Evolutionary conservation across 1,140 invertebrate genomes (phyloP).

Genomic region (Caenorhabditis tropicalis): DNA sequence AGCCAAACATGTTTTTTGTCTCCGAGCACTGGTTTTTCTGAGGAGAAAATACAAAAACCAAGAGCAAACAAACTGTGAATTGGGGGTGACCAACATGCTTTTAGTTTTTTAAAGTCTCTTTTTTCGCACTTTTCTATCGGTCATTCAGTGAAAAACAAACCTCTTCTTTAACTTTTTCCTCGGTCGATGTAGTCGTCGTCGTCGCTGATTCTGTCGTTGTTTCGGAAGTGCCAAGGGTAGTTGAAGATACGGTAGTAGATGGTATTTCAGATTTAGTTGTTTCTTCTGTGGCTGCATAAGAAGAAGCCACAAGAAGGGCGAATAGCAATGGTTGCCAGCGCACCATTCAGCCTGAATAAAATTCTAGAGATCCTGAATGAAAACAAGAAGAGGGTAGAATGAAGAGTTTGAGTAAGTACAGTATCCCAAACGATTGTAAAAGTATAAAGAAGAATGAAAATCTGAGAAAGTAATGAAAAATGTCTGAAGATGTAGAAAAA

Average conservation of each 20-base stretch:
- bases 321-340: slow-evolving; percentile 36
- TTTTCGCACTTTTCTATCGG: neutral
- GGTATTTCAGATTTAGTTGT: neutral
- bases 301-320: slow-evolving; percentile 19
- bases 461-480: neutral
- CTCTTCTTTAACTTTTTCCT: neutral
- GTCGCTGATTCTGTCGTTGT: neutral
- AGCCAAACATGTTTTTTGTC: slow-evolving; percentile 29
- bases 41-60: slow-evolving; percentile 12
- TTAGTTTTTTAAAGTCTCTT: neutral
- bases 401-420: neutral
- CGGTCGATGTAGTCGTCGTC: slow-evolving; percentile 18
- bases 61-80: slow-evolving; percentile 2
- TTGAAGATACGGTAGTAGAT: neutral
- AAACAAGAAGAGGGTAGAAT: neutral
- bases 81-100: neutral
- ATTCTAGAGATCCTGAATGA: too few relatives aligned
- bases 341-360: slow-evolving; percentile 27
- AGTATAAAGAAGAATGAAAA: neutral
- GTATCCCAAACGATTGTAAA: neutral
- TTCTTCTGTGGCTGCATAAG: neutral
- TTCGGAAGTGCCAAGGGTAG: neutral
- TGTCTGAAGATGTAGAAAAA: neutral
- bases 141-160: neutral
- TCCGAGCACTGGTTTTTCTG: neutral